Base-by-base conservation (phyloP, 2,113 vertebrate genomes). In the Phycodurus eques region DNA sequence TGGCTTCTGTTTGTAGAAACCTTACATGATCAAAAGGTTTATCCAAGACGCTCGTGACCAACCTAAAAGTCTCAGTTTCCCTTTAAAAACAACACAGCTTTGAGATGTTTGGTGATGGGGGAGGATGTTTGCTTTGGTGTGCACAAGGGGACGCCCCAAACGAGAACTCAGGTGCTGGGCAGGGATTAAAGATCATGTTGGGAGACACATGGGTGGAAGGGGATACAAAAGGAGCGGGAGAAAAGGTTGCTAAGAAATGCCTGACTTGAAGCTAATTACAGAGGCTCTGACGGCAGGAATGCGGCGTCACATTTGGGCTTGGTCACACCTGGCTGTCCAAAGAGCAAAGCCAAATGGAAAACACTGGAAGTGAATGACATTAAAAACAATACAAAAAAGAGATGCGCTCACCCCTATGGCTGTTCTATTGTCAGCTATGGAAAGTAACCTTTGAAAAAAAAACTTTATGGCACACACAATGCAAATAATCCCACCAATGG, bases 211-310 rank as follows among this genome's bases (percentile, higher is more conserved):
- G 70, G 47, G 72, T 67, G 49, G 71, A 74, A 67, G 67, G 76
- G 46, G 73, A 74, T 42, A 91, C 88, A 91, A 90, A 89, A 88
- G 82, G 59, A 82, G 79, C 1, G 17, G 57, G 71, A 78, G 79
- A 78, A 89, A 86, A 85, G 80, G 73, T 56, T 9, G 68, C 74
- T 68, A 67, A 84, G 85, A 90, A 89, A 88, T 87, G 84, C 83
- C 85, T 75, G 79, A 90, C 77, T 82, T 87, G 75, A 82, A 79
- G 81, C 81, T 90, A 92, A 93, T 90, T 91, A 88, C 87, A 91
- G 73, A 71, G 71, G 71, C 76, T 87, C 83, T 78, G 73, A 80
- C 84, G 79, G 64, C 82, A 88, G 85, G 91, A 91, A 92, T 91
- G 88, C 71, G 67, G 88, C 84, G 80, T 87, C 86, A 87, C 82